These are phyloP conservation scores for Helostoma temminkii DNA, from an alignment of 2,797 vertebrate genomes.

Conservation along the genomic window DNA sequence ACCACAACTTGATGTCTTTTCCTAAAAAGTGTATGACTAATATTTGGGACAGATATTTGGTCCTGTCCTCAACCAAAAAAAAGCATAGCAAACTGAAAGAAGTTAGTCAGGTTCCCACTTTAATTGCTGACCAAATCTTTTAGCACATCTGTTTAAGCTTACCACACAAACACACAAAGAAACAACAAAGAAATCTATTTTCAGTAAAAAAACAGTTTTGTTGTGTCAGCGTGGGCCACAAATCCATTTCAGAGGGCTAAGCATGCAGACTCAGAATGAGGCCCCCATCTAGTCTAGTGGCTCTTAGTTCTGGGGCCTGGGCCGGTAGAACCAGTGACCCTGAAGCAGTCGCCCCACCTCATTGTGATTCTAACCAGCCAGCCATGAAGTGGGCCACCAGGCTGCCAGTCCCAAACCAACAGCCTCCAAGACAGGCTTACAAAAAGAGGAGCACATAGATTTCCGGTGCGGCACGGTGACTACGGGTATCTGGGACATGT, in stretches of 20 bases:
- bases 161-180: constrained; percentile 22
- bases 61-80: no score
- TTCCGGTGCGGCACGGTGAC: no score
- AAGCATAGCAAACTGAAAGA: no score
- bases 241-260: constrained; percentile 69
- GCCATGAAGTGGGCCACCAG: constrained; percentile 80
- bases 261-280: constrained; percentile 72
- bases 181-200: constrained; percentile 50
- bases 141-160: constrained; percentile 6
- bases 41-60: no score
- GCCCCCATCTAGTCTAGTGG: constrained; percentile 71
- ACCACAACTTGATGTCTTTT: no score
- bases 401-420: constrained; percentile 48
- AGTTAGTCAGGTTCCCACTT: neutral
- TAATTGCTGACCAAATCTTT: constrained; percentile 14
- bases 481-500: no score
- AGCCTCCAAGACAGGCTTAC: constrained; percentile 41
- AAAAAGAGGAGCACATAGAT: constrained; percentile 20
- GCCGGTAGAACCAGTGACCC: constrained; percentile 81
- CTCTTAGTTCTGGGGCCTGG: constrained; percentile 80
- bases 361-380: constrained; percentile 83
- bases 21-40: no score
- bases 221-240: constrained; percentile 60
- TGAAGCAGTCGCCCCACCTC: constrained; percentile 81
- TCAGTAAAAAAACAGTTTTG: constrained; percentile 63